phyloP scores from a whole-genome alignment of 2,113 vertebrate genomes.

The Tachycineta bicolor region DNA sequence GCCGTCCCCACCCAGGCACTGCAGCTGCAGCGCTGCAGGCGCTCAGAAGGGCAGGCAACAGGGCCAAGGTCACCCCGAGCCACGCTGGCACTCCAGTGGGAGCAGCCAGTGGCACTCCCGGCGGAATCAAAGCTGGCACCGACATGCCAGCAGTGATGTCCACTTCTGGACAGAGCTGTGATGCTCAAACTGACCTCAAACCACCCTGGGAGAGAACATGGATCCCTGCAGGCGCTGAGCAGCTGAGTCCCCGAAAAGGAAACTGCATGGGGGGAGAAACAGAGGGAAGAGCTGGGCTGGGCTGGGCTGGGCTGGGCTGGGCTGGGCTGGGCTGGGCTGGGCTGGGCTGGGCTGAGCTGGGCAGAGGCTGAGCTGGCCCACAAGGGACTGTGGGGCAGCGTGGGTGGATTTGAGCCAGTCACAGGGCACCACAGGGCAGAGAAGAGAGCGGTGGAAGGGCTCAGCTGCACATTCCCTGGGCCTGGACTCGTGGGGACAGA shows the following conservation, averaged over 20 bases:
- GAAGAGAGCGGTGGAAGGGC: background rate
- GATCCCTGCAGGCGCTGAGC: background rate
- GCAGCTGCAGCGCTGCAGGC: background rate
- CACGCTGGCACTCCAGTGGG: background rate
- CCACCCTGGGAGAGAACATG: background rate
- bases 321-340: background rate
- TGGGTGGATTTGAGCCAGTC: too few relatives aligned
- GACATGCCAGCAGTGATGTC: background rate
- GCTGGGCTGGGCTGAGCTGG: background rate
- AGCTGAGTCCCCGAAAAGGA: background rate
- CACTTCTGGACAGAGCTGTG: background rate
- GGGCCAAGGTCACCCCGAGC: background rate
- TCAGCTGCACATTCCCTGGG: background rate
- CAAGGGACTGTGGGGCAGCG: accelerated
- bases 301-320: background rate
- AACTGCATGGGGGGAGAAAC: background rate
- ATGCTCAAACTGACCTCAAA: background rate
- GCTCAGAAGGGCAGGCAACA: background rate
- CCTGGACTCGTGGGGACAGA: too few relatives aligned
- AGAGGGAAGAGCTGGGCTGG: background rate
- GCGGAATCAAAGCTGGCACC: background rate
- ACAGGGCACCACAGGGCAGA: background rate
- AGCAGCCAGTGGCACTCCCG: background rate
- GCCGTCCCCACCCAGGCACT: background rate
- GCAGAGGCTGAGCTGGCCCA: background rate